Percentiles rank a stretch among this genome's conserved stretches.
Evolutionary conservation across 2,888 invertebrate genomes (phyloP).

Genomic region (Nesidiocoris tenuis): DNA sequence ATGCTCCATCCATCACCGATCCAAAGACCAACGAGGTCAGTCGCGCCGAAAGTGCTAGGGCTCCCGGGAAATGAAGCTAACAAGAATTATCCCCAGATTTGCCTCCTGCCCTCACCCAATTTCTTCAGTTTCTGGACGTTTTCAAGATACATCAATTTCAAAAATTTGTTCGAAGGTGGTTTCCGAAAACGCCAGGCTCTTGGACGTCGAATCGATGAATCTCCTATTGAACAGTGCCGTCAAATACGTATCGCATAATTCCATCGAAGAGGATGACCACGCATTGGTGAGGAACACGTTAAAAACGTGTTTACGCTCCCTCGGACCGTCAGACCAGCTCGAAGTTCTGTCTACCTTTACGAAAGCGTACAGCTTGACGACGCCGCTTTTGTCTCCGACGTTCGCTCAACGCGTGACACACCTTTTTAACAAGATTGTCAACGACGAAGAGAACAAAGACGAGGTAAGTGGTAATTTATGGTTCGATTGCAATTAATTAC

Average conservation of each 20-base stretch:
- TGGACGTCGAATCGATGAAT: conserved; percentile 38
- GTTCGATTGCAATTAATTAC: background rate
- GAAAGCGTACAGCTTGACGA: conserved; percentile 19
- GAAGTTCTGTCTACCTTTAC: conserved; percentile 38
- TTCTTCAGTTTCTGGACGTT: too few relatives aligned
- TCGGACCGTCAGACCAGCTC: conserved; percentile 31
- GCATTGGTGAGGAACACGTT: conserved; percentile 35
- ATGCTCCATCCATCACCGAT: too few relatives aligned
- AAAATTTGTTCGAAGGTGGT: conserved; percentile 17
- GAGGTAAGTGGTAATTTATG: conserved; percentile 34
- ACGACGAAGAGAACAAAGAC: conserved; percentile 32
- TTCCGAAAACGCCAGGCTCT: conserved; percentile 41
- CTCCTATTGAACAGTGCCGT: conserved; percentile 39
- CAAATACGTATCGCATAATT: conserved; percentile 35
- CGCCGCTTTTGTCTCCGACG: conserved; percentile 17
- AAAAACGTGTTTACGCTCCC: conserved; percentile 37
- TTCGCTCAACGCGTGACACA: conserved; percentile 52
- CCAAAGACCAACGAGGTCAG: too few relatives aligned
- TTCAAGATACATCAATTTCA: too few relatives aligned
- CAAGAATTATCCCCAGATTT: too few relatives aligned
- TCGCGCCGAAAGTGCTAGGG: too few relatives aligned
- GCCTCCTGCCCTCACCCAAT: too few relatives aligned
- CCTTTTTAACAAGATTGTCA: conserved; percentile 51
- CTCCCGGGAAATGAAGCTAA: too few relatives aligned
- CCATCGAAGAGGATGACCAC: conserved; percentile 29